Base-by-base conservation (phyloP, 2,888 invertebrate genomes). In the Melikaiella ostensackeni region DNA sequence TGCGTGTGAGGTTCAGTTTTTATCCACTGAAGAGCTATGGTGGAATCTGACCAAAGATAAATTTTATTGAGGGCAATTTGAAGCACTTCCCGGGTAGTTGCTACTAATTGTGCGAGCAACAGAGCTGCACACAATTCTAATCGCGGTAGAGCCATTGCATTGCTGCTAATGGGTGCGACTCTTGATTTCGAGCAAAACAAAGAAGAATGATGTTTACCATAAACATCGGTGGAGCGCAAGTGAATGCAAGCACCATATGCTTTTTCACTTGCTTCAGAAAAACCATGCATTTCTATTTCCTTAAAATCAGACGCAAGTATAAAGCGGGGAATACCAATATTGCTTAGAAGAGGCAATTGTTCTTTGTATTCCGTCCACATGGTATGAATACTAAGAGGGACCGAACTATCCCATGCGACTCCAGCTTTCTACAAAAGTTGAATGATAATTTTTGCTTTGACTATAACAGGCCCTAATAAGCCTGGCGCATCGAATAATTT, bases 391-490 rank as follows among this genome's bases (percentile, higher is more conserved):
- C 27, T 27, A 8, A 11, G 13, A 6, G 82, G 85, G 5, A 84
- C 61, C 7, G 57, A 61, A 8, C 83, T 80, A 74, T 87, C 86
- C 87, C 86, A 87, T 11, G 55, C 79, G 19, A 82, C 11, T 19
- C 85, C 78, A 13, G 75, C 30, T 33, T 76, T 62, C 86, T 86
- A 87, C 1, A 85, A 35, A 13, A 79, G 13, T 73, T 85, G 86
- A 42, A 78, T 66, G 0, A 75, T 38, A 9, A 75, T 59, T 50
- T 78, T 74, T 21, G 30, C 75, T 66, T 59, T 86, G 75, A 86
- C 76, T 1, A 83, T 76, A 21, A 84, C 78, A 1, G 85, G 86
- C 3, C 74, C 64, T 13, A 87, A 50, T 19, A 82, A 79, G 2
- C 85, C 85, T 5, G 85, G 64, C n/a, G n/a, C n/a, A n/a, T n/a